Percentiles rank a stretch among this genome's conserved stretches.
Evolutionary conservation across 1,140 invertebrate species (phyloP).

Genomic region (Bathynomus jamesi): DNA sequence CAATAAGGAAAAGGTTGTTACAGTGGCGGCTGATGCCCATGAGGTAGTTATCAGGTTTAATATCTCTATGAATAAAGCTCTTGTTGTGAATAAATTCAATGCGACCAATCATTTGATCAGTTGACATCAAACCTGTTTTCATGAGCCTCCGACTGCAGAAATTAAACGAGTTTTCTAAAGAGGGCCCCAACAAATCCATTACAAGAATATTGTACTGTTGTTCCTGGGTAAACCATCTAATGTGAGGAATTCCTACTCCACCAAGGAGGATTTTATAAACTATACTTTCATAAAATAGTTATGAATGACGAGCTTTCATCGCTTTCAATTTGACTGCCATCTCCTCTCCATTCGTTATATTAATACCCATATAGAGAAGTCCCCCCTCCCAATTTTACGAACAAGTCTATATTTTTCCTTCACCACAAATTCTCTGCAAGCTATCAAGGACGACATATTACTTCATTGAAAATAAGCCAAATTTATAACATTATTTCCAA

Average conservation of each 20-base stretch:
- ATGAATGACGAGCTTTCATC: constrained; percentile 55
- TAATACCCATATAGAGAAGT: constrained; percentile 77
- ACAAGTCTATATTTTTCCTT: constrained; percentile 88
- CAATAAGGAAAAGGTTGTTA: constrained; percentile 50
- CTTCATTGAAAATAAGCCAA: neutral
- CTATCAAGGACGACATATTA: constrained; percentile 29
- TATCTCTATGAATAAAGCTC: constrained; percentile 55
- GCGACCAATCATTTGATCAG: constrained; percentile 54
- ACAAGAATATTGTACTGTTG: constrained; percentile 56
- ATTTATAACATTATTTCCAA: neutral
- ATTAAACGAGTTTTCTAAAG: constrained; percentile 58
- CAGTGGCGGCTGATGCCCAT: constrained; percentile 47
- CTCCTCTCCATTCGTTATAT: constrained; percentile 45
- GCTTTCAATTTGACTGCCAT: constrained; percentile 59
- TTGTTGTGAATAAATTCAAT: constrained; percentile 60
- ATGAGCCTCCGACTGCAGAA: constrained; percentile 56
- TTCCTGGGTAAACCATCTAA: constrained; percentile 55
- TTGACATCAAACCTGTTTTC: constrained; percentile 60
- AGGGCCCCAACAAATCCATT: constrained; percentile 57
- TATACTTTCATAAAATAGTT: constrained; percentile 57
- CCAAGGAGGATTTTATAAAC: constrained; percentile 53
- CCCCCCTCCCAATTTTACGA: constrained; percentile 95
- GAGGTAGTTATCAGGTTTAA: constrained; percentile 49
- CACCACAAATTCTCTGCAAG: constrained; percentile 61
- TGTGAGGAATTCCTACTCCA: constrained; percentile 57